Conservation (phyloP, 2,888 invertebrate species). For the Pollenia amentaria region DNA sequence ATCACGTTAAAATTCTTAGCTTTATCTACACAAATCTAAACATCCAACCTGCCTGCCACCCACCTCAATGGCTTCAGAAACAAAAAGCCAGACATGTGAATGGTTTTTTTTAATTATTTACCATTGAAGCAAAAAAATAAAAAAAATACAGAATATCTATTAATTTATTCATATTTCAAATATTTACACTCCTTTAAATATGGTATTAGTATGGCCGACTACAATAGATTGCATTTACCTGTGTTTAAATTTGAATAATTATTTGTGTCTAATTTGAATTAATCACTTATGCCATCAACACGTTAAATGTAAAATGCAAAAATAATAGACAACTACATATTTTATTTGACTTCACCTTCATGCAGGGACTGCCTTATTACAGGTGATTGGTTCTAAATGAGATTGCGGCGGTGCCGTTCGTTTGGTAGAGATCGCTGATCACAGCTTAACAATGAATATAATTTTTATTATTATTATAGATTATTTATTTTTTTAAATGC, state of each 20-base stretch:
- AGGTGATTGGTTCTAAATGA: conserved; percentile 32
- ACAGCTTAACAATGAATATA: conserved; percentile 29
- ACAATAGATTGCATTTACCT: conserved; percentile 42
- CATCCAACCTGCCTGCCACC: conserved; percentile 24
- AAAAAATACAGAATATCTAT: not conserved
- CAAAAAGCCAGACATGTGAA: conserved; percentile 31
- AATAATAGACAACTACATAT: conserved; percentile 39
- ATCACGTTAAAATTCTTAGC: conserved; percentile 64
- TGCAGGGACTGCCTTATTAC: conserved; percentile 43
- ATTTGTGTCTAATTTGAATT: conserved; percentile 51
- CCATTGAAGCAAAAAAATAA: conserved; percentile 8
- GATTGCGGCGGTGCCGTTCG: not conserved
- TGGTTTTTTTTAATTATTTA: conserved; percentile 33
- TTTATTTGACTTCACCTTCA: conserved; percentile 59
- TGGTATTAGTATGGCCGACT: not conserved
- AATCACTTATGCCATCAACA: conserved; percentile 63
- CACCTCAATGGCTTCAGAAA: conserved; percentile 25
- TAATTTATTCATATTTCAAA: conserved; percentile 34
- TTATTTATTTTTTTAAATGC: not conserved
- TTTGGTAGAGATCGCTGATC: not conserved
- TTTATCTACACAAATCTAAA: conserved; percentile 30
- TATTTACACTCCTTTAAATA: conserved; percentile 61
- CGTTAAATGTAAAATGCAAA: conserved; percentile 41
- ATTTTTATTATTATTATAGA: conserved; percentile 22
- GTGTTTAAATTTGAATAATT: conserved; percentile 2